Percentiles rank a stretch among this genome's conserved stretches.
phyloP scores from a whole-genome alignment of 2,888 invertebrate genomes.

The Catonia carolina region DNA sequence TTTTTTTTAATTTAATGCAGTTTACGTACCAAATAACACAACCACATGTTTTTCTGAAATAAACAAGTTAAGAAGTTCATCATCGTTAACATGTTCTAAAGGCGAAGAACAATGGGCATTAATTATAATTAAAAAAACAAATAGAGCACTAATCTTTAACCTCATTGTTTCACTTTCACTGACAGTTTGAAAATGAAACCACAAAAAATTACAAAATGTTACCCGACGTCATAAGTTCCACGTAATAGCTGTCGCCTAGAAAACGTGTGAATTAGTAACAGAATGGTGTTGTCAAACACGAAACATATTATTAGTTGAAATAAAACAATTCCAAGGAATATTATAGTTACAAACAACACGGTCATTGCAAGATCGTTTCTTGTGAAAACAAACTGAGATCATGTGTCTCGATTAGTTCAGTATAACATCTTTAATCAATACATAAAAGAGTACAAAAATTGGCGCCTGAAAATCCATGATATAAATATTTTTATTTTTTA shows the following conservation, averaged over 20 bases:
- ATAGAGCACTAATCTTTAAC: background rate
- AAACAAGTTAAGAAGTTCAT: conserved; percentile 69
- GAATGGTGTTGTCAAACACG: background rate
- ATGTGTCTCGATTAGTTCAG: too few relatives aligned
- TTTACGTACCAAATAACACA: conserved; percentile 74
- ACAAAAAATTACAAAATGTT: too few relatives aligned
- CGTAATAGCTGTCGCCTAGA: conserved; percentile 1
- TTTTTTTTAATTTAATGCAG: too few relatives aligned
- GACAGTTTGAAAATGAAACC: too few relatives aligned
- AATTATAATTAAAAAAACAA: background rate
- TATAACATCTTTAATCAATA: too few relatives aligned
- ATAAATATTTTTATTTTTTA: too few relatives aligned
- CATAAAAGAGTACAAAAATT: too few relatives aligned
- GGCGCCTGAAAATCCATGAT: too few relatives aligned
- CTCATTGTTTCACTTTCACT: background rate
- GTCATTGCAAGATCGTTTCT: conserved; percentile 4
- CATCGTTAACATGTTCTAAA: conserved; percentile 61
- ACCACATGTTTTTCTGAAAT: conserved; percentile 73
- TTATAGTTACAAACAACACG: conserved; percentile 7
- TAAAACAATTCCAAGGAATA: background rate
- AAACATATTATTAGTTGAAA: background rate
- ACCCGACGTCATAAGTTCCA: background rate
- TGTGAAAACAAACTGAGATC: too few relatives aligned
- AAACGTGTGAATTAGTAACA: background rate
- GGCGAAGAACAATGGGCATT: conserved; percentile 5